Evolutionary conservation across 2,888 invertebrate species (phyloP).

Genomic region (Notodonta ziczac): DNA sequence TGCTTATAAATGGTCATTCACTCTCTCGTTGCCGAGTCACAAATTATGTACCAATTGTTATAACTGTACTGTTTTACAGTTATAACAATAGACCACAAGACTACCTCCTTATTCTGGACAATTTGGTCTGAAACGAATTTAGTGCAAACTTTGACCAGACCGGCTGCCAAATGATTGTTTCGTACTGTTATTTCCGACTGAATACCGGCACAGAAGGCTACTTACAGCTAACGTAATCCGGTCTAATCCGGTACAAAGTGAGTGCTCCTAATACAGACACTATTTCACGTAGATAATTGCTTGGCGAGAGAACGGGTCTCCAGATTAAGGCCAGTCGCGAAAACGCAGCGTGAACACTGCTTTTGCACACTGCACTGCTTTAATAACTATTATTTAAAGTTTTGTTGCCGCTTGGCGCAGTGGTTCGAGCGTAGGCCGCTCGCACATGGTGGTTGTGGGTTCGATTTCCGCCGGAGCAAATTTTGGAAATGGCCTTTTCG

Average conservation of each 20-base stretch:
- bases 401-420: constrained; percentile 9
- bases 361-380: too few relatives aligned
- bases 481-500: too few relatives aligned
- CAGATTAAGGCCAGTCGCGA: constrained; percentile 60
- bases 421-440: too few relatives aligned
- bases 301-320: constrained; percentile 61
- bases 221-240: constrained; percentile 72
- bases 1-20: too few relatives aligned
- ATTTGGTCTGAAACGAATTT: constrained; percentile 35
- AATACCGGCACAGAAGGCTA: constrained; percentile 59
- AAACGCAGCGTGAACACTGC: constrained; percentile 50
- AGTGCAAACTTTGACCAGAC: constrained; percentile 17
- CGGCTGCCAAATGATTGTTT: constrained; percentile 33
- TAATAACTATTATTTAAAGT: constrained; percentile 34
- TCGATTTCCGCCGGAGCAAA: too few relatives aligned
- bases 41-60: neutral
- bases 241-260: constrained; percentile 74
- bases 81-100: neutral
- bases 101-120: constrained; percentile 17
- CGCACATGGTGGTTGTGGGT: too few relatives aligned
- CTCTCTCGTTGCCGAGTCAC: too few relatives aligned
- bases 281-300: constrained; percentile 82
- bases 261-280: constrained; percentile 75
- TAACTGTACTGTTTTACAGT: too few relatives aligned
- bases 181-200: constrained; percentile 51